Conservation (phyloP, 2,113 vertebrate species). For the Ochotona princeps region DNA sequence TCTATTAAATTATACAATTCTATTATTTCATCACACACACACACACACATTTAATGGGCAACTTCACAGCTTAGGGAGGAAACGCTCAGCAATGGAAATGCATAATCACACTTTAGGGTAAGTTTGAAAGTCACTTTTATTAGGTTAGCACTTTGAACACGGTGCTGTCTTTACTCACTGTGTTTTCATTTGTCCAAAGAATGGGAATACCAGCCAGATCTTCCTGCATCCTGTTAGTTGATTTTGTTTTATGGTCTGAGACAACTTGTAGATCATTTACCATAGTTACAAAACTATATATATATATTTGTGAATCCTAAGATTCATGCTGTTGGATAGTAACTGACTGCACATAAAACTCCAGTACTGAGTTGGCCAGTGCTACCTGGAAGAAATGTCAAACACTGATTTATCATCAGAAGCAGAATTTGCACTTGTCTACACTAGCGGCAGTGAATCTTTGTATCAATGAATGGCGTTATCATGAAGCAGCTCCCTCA, state of each 20-base stretch:
- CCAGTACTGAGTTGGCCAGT: neutral
- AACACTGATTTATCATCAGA: neutral
- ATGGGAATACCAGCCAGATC: neutral
- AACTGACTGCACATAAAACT: neutral
- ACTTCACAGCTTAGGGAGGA: neutral
- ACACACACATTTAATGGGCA: neutral
- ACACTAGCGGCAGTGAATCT: neutral
- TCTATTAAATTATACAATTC: neutral
- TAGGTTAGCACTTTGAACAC: neutral
- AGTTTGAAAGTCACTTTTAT: neutral
- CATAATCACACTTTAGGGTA: neutral
- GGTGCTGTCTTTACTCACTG: neutral
- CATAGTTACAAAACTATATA: neutral
- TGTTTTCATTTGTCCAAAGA: conserved; percentile 3
- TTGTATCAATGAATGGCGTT: neutral
- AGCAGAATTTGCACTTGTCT: neutral
- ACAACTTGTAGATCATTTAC: conserved; percentile 1
- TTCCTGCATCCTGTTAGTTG: neutral
- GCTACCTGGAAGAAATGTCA: neutral
- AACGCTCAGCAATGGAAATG: conserved; percentile 8
- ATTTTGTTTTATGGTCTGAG: conserved; percentile 29
- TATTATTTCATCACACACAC: no score
- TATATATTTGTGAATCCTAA: neutral
- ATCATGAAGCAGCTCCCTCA: neutral
- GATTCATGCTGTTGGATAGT: neutral